Base-by-base conservation (phyloP, 2,888 invertebrate genomes). In the Machimus atricapillus region DNA sequence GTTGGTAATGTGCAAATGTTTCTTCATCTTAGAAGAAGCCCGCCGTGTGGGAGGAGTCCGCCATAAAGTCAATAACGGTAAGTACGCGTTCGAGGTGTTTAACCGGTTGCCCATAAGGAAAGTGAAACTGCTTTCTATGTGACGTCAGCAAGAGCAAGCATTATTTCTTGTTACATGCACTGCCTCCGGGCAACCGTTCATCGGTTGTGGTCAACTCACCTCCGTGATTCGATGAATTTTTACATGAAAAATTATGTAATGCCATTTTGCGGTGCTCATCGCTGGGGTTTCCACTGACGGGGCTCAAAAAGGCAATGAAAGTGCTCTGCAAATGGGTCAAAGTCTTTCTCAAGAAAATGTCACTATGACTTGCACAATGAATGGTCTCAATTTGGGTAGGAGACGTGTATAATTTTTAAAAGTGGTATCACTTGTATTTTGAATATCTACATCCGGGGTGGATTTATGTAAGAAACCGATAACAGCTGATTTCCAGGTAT, bases 121-220 rank as follows among this genome's bases (percentile, higher is more conserved):
- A 88, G 88, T 88, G 88, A 88, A 88, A 88, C 74, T 88, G 83
- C 88, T 88, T 88, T 88, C 88, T 88, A 88, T 19, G 85, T 88
- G 87, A 88, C 87, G 87, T 85, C 86, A 88, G 52, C 56, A 31
- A 66, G 78, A 85, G 73, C 73, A 16, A 27, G 34, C 23, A 40
- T 83, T 79, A 37, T 34, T 83, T 66, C 66, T 46, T 83, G 40
- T 34, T 83, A 37, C 34, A 23, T 37, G 16, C 27, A 14, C 34
- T 37, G 31, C 23, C 79, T 40, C 19, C 27, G 23, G 83, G 40
- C 6, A 66, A 14, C 23, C 66, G 27, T 81, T 52, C 37, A 83
- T 37, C 73, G 58, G 27, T 1, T 83, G 40, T 40, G 66, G 83
- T 83, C 83, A 83, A 83, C 83, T 40, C 14, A 7, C 6, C 58